Evolutionary conservation across 2,113 vertebrate genomes (phyloP).

Genomic region (Spheniscus mendiculus): DNA sequence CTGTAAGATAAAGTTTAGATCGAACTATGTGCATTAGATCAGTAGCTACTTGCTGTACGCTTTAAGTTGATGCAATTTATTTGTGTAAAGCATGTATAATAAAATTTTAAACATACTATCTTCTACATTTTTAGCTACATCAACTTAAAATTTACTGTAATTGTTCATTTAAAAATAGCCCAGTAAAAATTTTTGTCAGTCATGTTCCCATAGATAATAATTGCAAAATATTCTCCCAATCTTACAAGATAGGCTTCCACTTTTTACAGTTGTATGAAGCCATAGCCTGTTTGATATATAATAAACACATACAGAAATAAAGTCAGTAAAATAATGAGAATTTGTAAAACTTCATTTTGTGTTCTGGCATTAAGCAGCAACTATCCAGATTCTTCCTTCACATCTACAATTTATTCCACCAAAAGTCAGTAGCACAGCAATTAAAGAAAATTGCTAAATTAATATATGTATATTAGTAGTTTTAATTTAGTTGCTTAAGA

Average conservation of each 20-base stretch:
- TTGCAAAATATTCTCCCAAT: not conserved
- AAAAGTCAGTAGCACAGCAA: not conserved
- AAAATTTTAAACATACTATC: not conserved
- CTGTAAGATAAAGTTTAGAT: not conserved
- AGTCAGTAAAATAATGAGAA: not conserved
- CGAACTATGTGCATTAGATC: not conserved
- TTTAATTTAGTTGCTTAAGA: not conserved
- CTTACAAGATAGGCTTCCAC: not conserved
- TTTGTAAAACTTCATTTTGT: not conserved
- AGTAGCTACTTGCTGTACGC: not conserved
- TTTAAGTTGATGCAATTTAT: not conserved
- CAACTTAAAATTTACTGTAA: not conserved
- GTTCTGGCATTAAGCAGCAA: not conserved
- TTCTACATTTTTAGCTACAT: not conserved
- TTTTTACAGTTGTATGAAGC: not conserved
- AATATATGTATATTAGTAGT: not conserved
- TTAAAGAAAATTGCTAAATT: not conserved
- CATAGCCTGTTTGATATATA: not conserved
- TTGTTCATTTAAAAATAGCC: not conserved
- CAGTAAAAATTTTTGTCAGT: not conserved
- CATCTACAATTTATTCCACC: not conserved
- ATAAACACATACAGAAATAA: not conserved
- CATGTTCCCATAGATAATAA: not conserved
- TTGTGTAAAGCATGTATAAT: not conserved
- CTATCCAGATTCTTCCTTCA: not conserved